These are phyloP conservation scores for Trichogramma evanescens DNA, from an alignment of 2,888 invertebrate genomes.

Conservation along the genomic window DNA sequence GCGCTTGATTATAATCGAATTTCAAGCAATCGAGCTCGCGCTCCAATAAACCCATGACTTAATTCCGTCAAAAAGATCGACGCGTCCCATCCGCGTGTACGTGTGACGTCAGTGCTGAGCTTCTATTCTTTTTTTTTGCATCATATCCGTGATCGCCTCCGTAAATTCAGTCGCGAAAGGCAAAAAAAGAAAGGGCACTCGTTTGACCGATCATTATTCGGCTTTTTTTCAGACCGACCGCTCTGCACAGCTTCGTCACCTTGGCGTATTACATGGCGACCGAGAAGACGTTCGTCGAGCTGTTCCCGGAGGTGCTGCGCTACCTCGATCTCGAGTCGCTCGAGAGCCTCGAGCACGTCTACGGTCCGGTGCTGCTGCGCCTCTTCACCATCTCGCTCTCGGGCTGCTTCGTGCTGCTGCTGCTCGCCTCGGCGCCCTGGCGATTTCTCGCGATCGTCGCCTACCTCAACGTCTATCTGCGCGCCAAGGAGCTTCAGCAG, in stretches of 20 bases:
- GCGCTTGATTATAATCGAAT: too few relatives aligned
- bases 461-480: conserved; percentile 58
- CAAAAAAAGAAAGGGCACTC: not conserved
- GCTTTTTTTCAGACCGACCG: conserved; percentile 51
- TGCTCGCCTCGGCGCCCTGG: conserved; percentile 55
- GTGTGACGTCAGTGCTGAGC: not conserved
- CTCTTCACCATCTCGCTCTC: conserved; percentile 56
- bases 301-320: conserved; percentile 56
- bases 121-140: not conserved
- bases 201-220: not conserved
- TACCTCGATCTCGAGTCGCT: conserved; percentile 57
- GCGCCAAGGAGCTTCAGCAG: conserved; percentile 57
- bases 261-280: conserved; percentile 66
- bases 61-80: too few relatives aligned
- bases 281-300: conserved; percentile 64
- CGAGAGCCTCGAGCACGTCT: conserved; percentile 66
- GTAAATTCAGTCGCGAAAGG: not conserved
- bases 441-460: conserved; percentile 54
- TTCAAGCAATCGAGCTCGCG: too few relatives aligned
- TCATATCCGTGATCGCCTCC: not conserved
- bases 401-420: conserved; percentile 51
- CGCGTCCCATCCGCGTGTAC: too few relatives aligned
- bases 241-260: conserved; percentile 59
- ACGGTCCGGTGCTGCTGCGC: conserved; percentile 61
- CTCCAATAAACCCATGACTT: too few relatives aligned